Base-by-base conservation (phyloP, 2,797 vertebrate genomes). In the Melanogrammus aeglefinus region DNA sequence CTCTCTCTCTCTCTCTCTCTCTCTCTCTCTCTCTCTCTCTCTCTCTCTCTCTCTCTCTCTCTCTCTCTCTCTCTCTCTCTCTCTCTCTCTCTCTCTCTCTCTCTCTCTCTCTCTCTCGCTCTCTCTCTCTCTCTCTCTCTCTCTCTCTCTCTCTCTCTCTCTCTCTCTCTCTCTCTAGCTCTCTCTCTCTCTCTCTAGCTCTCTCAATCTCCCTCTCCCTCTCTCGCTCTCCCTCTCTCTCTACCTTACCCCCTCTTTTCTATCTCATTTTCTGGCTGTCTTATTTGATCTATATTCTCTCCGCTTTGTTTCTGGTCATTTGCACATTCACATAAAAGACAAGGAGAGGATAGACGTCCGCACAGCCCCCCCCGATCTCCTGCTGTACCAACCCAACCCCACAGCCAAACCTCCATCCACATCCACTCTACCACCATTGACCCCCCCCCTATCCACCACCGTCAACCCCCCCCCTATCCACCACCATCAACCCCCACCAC, bases 261-360 rank as follows among this genome's bases (percentile, higher is more conserved):
- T 77, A 75, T 74, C 47, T 74, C 73, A 38, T 74, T 51, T 51
- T 33, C 27, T 35, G 31, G 74, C 74, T 51, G 35, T 13, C 35
- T 73, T 29, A 75, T 71, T 72, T 69, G 51, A 84, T 63, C 33
- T 74, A 8, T 73, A 18, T 72, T 79, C 74, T 29, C 13, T 44
- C 74, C 9, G 41, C 27, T 6, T 21, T 18, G 12, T 57, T 41
- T 83, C 57, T 76, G 75, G 57, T 27, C 35, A 70, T 76, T 69
- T 76, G 63, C 57, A 63, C 57, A 63, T 21, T 63, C 73, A 73
- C 66, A 74, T 36, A 39, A 77, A 76, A 33, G 73, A 76, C 36
- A 38, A 79, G 18, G 47, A 47, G n/a, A 39, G 75, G 38, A 1
- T 9, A 63, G 21, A 63, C 5, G 2, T 57, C 21, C 57, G 9